Base-by-base conservation (phyloP, 2,113 vertebrate genomes). In the Cephalopholis sonnerati region DNA sequence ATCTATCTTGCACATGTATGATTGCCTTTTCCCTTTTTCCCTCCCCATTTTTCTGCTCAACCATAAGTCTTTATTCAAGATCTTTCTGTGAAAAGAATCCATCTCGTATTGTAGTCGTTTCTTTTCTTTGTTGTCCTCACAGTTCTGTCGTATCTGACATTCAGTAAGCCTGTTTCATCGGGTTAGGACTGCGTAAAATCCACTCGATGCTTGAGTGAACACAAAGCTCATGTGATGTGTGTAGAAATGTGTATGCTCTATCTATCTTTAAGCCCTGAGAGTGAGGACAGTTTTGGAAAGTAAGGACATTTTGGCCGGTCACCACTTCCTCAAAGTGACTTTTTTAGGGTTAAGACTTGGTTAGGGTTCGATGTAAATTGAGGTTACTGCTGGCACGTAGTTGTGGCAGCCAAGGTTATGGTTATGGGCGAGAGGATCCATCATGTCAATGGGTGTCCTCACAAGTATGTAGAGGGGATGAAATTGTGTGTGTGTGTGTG, bases 401-500 rank as follows among this genome's bases (percentile, higher is more conserved):
- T 5, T 64, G 29, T 29, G 5, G 5, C 39, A 39, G 29, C 77
- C 64, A 58, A 65, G 24, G 55, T 67, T 50, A 48, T n/a, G 36
- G 5, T 77, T 57, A 29, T 2, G 12, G 64, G 24, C 54, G 20
- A 13, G 50, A 54, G 66, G 63, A 61, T 59, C 15, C 54, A 63
- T 75, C 25, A 12, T 22, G 29, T 41, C 24, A 36, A 18, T 16
- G 4, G 3, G 0, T 36, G 64, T 72, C 24, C 41, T 57, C 59
- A 62, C 24, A 65, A 69, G 7, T 22, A 36, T 74, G 17, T 24
- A 57, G 73, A 57, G 63, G 55, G 27, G 36, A 76, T 57, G 54
- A 3, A 63, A 46, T 44, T 58, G 32, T 61, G 25, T 24, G 48
- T 51, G 25, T 24, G 48, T 51, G 25, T 27, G 48, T 51, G 65